Conservation (phyloP, 2,888 invertebrate species). For the Diplazon laetatorius region DNA sequence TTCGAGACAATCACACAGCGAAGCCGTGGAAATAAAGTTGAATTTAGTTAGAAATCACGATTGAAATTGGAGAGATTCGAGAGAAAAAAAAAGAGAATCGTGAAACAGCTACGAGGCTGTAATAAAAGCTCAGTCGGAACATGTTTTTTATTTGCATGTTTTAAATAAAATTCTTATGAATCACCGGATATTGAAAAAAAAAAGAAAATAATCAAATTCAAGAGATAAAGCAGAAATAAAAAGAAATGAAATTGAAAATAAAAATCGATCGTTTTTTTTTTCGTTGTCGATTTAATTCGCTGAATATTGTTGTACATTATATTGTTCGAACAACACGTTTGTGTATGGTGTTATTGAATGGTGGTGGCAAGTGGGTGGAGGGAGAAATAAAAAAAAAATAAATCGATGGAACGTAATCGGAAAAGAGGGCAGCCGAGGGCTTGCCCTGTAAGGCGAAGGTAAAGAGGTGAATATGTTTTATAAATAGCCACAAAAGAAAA, state of each 20-base stretch:
- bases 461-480: conserved; percentile 55
- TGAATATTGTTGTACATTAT: neutral
- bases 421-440: conserved; percentile 44
- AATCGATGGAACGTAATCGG: conserved; percentile 32
- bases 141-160: neutral
- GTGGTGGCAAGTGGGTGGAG: too few relatives aligned
- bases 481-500: conserved; percentile 58
- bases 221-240: too few relatives aligned
- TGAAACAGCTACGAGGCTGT: neutral
- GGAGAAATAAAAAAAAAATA: neutral
- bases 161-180: too few relatives aligned
- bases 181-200: too few relatives aligned
- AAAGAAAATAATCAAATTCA: too few relatives aligned
- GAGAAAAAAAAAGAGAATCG: neutral
- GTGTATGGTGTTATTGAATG: neutral
- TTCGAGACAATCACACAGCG: conserved; percentile 28
- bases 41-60: neutral
- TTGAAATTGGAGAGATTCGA: conserved; percentile 3
- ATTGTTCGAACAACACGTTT: neutral
- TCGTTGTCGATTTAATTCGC: too few relatives aligned
- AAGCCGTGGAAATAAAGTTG: conserved; percentile 2
- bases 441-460: conserved; percentile 51
- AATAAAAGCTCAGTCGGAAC: neutral
- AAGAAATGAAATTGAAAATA: too few relatives aligned
- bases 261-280: too few relatives aligned